Percentiles rank a stretch among this genome's conserved stretches.
Evolutionary conservation across 2,113 vertebrate species (phyloP).

Genomic region (Tenebrosternarchus preto): DNA sequence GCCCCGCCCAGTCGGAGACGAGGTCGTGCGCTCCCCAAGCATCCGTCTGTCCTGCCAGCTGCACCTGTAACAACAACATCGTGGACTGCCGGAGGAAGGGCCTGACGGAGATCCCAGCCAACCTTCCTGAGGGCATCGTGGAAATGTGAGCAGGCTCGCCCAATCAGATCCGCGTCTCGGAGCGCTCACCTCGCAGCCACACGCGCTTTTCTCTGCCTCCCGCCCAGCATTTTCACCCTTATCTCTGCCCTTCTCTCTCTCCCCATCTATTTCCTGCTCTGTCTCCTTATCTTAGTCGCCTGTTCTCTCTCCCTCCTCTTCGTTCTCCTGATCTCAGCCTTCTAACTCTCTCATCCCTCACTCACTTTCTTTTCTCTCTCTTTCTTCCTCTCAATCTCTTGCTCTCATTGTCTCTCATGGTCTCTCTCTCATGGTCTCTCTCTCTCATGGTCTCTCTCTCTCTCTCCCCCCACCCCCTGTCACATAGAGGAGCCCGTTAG

Average conservation of each 20-base stretch:
- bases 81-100: constrained; percentile 94
- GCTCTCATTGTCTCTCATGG: neutral
- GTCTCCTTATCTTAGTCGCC: neutral
- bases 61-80: constrained; percentile 95
- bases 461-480: constrained; percentile 39
- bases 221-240: neutral
- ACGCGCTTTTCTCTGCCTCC: neutral
- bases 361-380: neutral
- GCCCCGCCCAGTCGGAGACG: constrained; percentile 78
- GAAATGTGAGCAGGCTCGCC: constrained; percentile 86
- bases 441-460: constrained; percentile 2
- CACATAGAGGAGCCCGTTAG: constrained; percentile 50
- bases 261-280: neutral
- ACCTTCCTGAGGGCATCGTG: constrained; percentile 91
- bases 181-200: neutral
- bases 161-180: constrained; percentile 4
- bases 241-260: neutral
- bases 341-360: neutral
- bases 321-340: neutral
- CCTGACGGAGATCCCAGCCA: constrained; percentile 89
- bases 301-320: neutral
- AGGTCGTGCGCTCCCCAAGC: constrained; percentile 86
- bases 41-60: constrained; percentile 86
- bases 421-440: neutral
- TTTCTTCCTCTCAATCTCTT: neutral